Conservation (phyloP, 2,888 invertebrate species). For the Leucoptera coffeella region DNA sequence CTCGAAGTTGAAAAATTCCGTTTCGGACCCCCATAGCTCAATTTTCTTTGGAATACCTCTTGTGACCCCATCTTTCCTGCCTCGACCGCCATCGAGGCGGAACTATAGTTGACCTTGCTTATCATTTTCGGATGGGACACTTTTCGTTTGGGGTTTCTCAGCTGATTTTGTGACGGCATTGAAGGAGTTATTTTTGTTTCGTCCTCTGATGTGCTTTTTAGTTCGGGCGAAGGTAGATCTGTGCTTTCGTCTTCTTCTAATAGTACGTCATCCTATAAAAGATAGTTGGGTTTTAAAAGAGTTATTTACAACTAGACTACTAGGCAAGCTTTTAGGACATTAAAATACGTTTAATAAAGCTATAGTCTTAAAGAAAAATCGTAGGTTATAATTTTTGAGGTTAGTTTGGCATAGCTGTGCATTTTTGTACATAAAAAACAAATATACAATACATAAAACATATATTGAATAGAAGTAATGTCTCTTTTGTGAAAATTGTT, state of each 20-base stretch:
- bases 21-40: slow-evolving; percentile 40
- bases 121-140: slow-evolving; percentile 25
- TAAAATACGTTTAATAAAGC: no score
- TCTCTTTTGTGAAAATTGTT: slow-evolving; percentile 1
- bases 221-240: no score
- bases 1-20: slow-evolving; percentile 73
- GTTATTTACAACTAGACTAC: no score
- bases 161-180: slow-evolving; percentile 12
- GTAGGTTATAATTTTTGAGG: no score
- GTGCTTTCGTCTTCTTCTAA: slow-evolving; percentile 42
- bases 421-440: slow-evolving; percentile 1
- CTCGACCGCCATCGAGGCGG: slow-evolving; percentile 55
- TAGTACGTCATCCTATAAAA: slow-evolving; percentile 35
- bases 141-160: slow-evolving; percentile 27
- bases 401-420: no score
- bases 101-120: slow-evolving; percentile 43
- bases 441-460: slow-evolving; percentile 6
- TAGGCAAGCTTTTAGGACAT: no score
- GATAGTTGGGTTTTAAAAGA: slow-evolving; percentile 1
- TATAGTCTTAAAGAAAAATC: no score
- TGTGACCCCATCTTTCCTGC: slow-evolving; percentile 34
- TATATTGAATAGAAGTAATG: slow-evolving; percentile 4
- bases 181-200: slow-evolving; percentile 15
- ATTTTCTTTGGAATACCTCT: slow-evolving; percentile 23
- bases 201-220: slow-evolving; percentile 11